Evolutionary conservation across 2,888 invertebrate genomes (phyloP).

Genomic region (Drosophila vallismaia): DNA sequence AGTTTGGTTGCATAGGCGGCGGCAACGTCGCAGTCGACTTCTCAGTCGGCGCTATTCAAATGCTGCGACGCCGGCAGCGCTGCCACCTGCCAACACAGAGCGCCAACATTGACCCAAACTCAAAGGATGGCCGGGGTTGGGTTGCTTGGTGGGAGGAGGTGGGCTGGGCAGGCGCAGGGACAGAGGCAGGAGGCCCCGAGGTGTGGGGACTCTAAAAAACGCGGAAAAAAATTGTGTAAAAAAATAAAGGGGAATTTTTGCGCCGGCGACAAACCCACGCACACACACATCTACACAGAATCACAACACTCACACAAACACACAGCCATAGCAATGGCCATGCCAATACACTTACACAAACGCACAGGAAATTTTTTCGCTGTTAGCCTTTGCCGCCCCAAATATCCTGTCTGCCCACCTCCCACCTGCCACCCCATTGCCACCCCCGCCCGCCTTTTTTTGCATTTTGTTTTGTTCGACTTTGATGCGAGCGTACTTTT

Average conservation of each 20-base stretch:
- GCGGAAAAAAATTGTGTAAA: conserved; percentile 70
- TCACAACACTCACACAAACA: conserved; percentile 48
- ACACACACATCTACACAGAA: conserved; percentile 30
- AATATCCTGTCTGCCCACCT: conserved; percentile 47
- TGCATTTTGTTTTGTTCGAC: conserved; percentile 75
- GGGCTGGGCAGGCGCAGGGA: background rate
- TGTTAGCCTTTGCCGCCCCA: conserved; percentile 75
- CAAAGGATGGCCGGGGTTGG: conserved; percentile 45
- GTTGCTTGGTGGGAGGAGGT: background rate
- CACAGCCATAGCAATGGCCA: conserved; percentile 22
- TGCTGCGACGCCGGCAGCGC: conserved; percentile 66
- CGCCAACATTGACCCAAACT: conserved; percentile 77
- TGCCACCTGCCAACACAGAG: conserved; percentile 74
- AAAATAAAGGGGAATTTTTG: conserved; percentile 75
- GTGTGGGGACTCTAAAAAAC: conserved; percentile 72
- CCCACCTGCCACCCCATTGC: background rate
- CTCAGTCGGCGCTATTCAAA: conserved; percentile 77
- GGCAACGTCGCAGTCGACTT: conserved; percentile 43
- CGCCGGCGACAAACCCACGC: conserved; percentile 61
- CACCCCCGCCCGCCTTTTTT: conserved; percentile 31
- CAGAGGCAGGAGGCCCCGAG: background rate
- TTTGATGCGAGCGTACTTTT: conserved; percentile 60
- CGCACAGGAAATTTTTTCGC: conserved; percentile 72
- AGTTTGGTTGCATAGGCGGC: conserved; percentile 75
- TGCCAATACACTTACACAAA: conserved; percentile 48